A percentile compares a stretch with the other conserved stretches of the same genome.
Conservation (phyloP, 2,888 invertebrate species). For the Meta bourneti region DNA sequence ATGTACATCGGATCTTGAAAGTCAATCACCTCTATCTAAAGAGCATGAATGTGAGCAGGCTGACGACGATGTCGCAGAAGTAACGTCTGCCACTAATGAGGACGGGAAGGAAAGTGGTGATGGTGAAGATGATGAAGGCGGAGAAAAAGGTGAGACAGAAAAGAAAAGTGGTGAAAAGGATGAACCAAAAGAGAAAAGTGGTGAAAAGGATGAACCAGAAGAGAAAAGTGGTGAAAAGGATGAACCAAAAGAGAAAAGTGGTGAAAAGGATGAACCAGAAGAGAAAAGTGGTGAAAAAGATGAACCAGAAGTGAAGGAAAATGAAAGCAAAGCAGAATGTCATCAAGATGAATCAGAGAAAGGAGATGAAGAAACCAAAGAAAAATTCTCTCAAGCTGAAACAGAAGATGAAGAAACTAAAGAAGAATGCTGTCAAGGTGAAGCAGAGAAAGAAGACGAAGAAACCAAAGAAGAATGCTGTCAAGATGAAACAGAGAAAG, state of each 20-base stretch:
- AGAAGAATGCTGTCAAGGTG: neutral
- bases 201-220: neutral
- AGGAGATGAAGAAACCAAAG: neutral
- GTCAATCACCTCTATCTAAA: neutral
- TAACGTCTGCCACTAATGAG: neutral
- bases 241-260: neutral
- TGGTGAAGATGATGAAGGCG: neutral
- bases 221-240: neutral
- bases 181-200: neutral
- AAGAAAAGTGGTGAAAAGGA: neutral
- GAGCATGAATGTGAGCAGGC: neutral
- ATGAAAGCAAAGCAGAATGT: neutral
- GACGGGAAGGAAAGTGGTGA: neutral
- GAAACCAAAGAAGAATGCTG: neutral
- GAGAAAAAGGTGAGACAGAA: neutral
- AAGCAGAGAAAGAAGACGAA: neutral
- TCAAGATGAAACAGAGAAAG: neutral
- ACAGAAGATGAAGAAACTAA: slow-evolving; percentile 5
- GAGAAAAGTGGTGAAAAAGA: slow-evolving; percentile 1
- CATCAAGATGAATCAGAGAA: neutral
- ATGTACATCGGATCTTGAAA: too few species aligned
- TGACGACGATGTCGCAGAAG: neutral
- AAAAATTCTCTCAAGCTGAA: neutral
- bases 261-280: neutral
- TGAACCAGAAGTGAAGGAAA: neutral